phyloP scores from a whole-genome alignment of 1,140 invertebrate species.

The Drosophila erecta region DNA sequence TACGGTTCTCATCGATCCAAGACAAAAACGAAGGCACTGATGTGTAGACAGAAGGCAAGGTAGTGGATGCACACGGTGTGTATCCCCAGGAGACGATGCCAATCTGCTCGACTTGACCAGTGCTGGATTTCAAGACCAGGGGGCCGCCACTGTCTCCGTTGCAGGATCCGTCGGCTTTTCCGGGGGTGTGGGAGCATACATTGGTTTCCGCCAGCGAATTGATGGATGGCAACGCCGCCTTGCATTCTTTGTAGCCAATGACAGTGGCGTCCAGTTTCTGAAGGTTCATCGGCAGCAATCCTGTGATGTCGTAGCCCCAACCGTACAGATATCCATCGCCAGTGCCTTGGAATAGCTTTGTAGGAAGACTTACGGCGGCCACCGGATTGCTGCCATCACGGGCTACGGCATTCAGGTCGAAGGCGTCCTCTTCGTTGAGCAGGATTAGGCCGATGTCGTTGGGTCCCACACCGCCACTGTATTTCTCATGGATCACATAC shows the following conservation, averaged over 20 bases:
- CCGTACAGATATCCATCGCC: constrained; percentile 82
- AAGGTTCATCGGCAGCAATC: constrained; percentile 62
- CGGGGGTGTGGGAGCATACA: constrained; percentile 87
- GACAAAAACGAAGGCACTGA: constrained; percentile 2
- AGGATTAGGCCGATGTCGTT: constrained; percentile 88
- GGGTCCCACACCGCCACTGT: constrained; percentile 85
- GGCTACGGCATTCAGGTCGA: constrained; percentile 84
- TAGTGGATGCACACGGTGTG: constrained; percentile 87
- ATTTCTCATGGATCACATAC: constrained; percentile 85
- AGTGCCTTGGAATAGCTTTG: constrained; percentile 64
- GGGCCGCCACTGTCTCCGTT: constrained; percentile 89
- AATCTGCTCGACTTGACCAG: constrained; percentile 68
- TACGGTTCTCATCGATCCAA: constrained; percentile 49
- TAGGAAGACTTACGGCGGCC: constrained; percentile 85
- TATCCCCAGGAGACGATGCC: constrained; percentile 91
- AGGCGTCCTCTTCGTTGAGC: constrained; percentile 81
- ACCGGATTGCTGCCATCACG: constrained; percentile 84
- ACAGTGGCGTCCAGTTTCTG: constrained; percentile 83
- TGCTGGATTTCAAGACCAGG: constrained; percentile 71
- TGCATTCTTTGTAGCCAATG: constrained; percentile 59
- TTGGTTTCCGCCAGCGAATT: constrained; percentile 66
- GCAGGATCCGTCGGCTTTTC: constrained; percentile 86
- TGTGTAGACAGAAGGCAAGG: constrained; percentile 89
- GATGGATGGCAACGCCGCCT: constrained; percentile 29
- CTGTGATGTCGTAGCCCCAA: constrained; percentile 85